Percentiles rank a stretch among this genome's conserved stretches.
Conservation (phyloP, 2,113 vertebrate species). For the Notothenia rossii region DNA sequence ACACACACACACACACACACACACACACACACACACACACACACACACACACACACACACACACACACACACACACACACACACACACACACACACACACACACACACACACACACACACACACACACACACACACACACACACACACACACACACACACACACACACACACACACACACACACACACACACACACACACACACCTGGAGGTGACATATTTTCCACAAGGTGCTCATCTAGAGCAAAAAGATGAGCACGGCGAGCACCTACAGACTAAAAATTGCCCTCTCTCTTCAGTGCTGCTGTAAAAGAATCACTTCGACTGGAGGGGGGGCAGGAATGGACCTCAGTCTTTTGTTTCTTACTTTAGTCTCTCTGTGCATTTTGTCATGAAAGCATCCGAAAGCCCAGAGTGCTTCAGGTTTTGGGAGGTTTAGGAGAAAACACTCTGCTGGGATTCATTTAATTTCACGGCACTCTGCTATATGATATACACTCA, state of each 20-base stretch:
- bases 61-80: too few relatives aligned
- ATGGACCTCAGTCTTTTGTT: background rate
- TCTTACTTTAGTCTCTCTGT: background rate
- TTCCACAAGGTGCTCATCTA: conserved; percentile 20
- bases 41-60: too few relatives aligned
- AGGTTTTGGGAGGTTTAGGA: background rate
- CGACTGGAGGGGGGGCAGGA: conserved; percentile 8
- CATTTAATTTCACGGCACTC: conserved; percentile 4
- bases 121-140: too few relatives aligned
- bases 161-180: too few relatives aligned
- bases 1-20: background rate
- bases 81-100: too few relatives aligned
- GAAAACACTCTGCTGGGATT: conserved; percentile 8
- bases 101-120: background rate
- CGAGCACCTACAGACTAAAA: conserved; percentile 1
- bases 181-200: background rate
- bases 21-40: too few relatives aligned
- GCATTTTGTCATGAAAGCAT: background rate
- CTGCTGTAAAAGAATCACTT: conserved; percentile 39
- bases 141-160: too few relatives aligned
- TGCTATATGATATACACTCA: background rate
- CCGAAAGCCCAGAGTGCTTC: conserved; percentile 20
- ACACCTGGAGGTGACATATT: conserved; percentile 15
- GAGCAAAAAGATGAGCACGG: background rate
- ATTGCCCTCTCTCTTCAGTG: background rate